These are phyloP conservation scores for Kryptolebias ocellatus DNA, from an alignment of 2,797 vertebrate species.

Conservation along the genomic window DNA sequence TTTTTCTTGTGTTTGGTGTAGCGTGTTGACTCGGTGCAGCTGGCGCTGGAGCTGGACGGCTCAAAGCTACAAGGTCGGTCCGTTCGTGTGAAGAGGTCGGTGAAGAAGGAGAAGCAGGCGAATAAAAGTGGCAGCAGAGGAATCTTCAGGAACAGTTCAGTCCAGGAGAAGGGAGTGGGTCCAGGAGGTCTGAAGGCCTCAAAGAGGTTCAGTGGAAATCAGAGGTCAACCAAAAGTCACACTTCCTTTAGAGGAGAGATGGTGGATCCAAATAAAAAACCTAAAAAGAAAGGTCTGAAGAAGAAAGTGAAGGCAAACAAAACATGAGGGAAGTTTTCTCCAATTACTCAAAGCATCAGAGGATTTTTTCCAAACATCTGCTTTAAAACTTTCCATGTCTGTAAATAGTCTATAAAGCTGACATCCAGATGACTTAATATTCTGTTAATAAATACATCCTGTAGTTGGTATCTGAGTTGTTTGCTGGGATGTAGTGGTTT, in stretches of 20 bases:
- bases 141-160: background rate
- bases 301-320: constrained; percentile 68
- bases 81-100: constrained; percentile 78
- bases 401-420: too few relatives aligned
- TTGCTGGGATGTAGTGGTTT: too few relatives aligned
- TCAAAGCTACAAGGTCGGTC: constrained; percentile 71
- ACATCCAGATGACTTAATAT: too few relatives aligned
- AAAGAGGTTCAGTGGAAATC: constrained; percentile 28
- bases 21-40: constrained; percentile 77
- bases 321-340: constrained; percentile 38
- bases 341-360: background rate
- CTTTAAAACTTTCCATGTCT: too few relatives aligned
- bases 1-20: constrained; percentile 36
- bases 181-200: constrained; percentile 23
- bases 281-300: constrained; percentile 66
- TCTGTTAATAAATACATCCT: too few relatives aligned
- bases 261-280: constrained; percentile 55
- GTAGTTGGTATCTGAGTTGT: too few relatives aligned
- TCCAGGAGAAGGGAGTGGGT: background rate
- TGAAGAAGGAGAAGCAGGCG: constrained; percentile 75
- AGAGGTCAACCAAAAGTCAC: constrained; percentile 6
- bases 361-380: background rate
- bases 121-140: constrained; percentile 2
- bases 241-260: constrained; percentile 76
- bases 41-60: constrained; percentile 77